These are phyloP conservation scores for Limnodromus scolopaceus DNA, from an alignment of 2,797 vertebrate genomes.

Conservation along the genomic window DNA sequence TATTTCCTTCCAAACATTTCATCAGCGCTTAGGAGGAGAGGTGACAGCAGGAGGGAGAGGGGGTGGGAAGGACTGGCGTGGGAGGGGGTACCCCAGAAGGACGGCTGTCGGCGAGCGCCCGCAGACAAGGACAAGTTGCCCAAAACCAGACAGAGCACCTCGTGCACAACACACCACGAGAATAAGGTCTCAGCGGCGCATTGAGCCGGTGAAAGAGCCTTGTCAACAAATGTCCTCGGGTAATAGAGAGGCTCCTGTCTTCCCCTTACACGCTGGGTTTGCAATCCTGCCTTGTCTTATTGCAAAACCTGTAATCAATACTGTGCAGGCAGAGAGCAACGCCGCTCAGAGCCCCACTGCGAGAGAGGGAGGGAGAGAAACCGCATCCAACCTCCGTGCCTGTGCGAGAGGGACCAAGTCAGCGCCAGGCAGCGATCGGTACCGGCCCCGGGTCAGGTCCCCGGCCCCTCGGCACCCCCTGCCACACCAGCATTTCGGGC, in stretches of 20 bases:
- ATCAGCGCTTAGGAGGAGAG: neutral
- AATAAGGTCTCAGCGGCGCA: neutral
- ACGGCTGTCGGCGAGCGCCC: fast-evolving
- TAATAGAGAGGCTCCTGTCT: neutral
- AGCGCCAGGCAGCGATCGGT: fast-evolving
- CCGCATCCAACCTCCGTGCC: fast-evolving
- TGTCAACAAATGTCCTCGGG: fast-evolving
- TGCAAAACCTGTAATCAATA: slow-evolving; percentile 40
- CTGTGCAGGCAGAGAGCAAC: neutral
- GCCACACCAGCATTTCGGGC: neutral
- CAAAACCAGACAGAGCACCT: neutral
- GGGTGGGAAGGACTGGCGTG: neutral
- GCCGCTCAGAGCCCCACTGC: neutral
- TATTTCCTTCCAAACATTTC: neutral
- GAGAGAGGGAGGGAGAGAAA: neutral
- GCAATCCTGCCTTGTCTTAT: neutral
- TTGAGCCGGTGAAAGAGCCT: neutral
- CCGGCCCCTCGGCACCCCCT: neutral
- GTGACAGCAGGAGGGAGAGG: neutral
- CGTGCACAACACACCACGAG: neutral
- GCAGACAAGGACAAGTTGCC: neutral
- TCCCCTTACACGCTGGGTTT: neutral
- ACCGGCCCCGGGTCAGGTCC: neutral
- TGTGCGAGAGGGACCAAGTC: neutral
- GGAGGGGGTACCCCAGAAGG: neutral